Base-by-base conservation (phyloP, 2,888 invertebrate species). In the Oxyteleia sp. region DNA sequence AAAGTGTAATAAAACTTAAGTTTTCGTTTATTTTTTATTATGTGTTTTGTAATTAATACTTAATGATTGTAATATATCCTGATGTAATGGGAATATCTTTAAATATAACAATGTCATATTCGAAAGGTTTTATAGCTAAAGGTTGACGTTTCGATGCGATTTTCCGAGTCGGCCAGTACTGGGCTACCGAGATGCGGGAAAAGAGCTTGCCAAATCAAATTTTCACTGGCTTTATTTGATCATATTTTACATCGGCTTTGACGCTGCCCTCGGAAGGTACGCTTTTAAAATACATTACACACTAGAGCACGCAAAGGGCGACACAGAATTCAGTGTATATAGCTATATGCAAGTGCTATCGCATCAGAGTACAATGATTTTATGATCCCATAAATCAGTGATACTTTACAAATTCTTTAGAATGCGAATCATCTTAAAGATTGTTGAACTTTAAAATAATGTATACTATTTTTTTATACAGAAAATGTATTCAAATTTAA, bases 201-300 rank as follows among this genome's bases (percentile, higher is more conserved):
- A 92, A 91, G 91, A 91, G 92, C 91, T 89, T 87, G 90, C 86
- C 88, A 91, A 92, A 92, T 92, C 89, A 88, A 80, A 84, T n/a
- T n/a, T n/a, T n/a, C n/a, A n/a, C n/a, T n/a, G n/a, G n/a, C n/a
- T n/a, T n/a, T n/a, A n/a, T n/a, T n/a, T n/a, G n/a, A n/a, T n/a
- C n/a, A n/a, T n/a, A n/a, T n/a, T n/a, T n/a, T n/a, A n/a, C n/a
- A n/a, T n/a, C n/a, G n/a, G n/a, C n/a, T n/a, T n/a, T n/a, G n/a
- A n/a, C n/a, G n/a, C n/a, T n/a, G n/a, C n/a, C n/a, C n/a, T n/a
- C n/a, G n/a, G n/a, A n/a, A n/a, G n/a, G n/a, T n/a, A n/a, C n/a
- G n/a, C n/a, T n/a, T n/a, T n/a, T n/a, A n/a, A n/a, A n/a, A n/a
- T n/a, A n/a, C n/a, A n/a, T n/a, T n/a, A n/a, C n/a, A n/a, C n/a